Evolutionary conservation across 2,113 vertebrate genomes (phyloP).

Genomic region (Bubo bubo): DNA sequence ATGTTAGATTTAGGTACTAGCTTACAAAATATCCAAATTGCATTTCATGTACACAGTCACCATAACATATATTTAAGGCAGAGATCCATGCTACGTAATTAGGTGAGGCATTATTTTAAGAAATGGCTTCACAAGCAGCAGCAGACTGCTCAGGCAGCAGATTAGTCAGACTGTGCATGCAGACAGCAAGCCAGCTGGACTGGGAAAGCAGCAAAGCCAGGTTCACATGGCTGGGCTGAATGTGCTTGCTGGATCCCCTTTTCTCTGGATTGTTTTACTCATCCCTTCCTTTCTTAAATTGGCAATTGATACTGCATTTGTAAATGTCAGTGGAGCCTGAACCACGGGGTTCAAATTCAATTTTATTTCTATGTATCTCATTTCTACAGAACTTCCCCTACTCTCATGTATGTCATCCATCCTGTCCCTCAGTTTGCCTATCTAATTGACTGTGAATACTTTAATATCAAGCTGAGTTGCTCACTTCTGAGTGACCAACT

Average conservation of each 20-base stretch:
- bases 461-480: background rate
- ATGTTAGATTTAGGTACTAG: background rate
- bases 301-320: background rate
- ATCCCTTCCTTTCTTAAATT: background rate
- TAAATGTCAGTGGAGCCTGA: background rate
- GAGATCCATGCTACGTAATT: background rate
- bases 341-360: background rate
- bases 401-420: background rate
- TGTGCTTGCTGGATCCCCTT: background rate
- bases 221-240: background rate
- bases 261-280: background rate
- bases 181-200: background rate
- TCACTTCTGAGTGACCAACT: background rate
- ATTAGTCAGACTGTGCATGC: background rate
- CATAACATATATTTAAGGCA: background rate
- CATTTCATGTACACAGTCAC: background rate
- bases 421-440: background rate
- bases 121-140: background rate
- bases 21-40: background rate
- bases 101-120: constrained; percentile 12
- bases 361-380: background rate
- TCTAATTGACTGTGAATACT: background rate
- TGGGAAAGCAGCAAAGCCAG: background rate
- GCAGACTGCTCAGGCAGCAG: background rate
- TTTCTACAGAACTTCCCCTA: background rate